Percentiles rank a stretch among this genome's conserved stretches.
phyloP scores from a whole-genome alignment of 2,113 vertebrate genomes.

The Pedionomus torquatus region DNA sequence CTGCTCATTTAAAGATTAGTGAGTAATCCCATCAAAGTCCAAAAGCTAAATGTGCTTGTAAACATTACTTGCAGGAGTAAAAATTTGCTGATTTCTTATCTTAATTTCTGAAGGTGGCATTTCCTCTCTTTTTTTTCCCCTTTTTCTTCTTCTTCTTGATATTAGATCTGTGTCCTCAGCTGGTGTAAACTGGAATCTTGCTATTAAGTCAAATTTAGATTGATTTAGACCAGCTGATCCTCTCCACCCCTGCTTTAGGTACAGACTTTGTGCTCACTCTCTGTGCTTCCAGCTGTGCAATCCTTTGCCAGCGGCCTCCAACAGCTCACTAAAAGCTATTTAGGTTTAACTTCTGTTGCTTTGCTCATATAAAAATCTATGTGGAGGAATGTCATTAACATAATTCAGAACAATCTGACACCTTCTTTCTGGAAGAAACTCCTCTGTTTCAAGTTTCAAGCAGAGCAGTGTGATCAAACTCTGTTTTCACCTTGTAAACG shows the following conservation, averaged over 20 bases:
- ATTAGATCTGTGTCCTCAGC: background rate
- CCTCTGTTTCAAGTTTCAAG: background rate
- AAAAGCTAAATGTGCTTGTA: background rate
- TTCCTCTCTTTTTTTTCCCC: background rate
- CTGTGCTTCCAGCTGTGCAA: background rate
- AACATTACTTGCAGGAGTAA: background rate
- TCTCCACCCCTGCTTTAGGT: background rate
- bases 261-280: background rate
- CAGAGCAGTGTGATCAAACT: background rate
- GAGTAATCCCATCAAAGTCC: background rate
- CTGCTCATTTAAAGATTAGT: background rate
- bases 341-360: background rate
- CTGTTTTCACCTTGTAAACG: background rate
- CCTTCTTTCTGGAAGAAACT: background rate
- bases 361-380: background rate
- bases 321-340: background rate
- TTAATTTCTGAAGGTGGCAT: background rate
- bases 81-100: background rate
- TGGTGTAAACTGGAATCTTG: background rate
- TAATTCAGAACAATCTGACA: background rate
- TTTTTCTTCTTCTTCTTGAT: background rate
- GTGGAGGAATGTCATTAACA: background rate
- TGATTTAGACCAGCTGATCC: background rate
- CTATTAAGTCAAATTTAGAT: background rate
- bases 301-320: background rate